phyloP scores from a whole-genome alignment of 2,113 vertebrate genomes.

The Podocnemis expansa region DNA sequence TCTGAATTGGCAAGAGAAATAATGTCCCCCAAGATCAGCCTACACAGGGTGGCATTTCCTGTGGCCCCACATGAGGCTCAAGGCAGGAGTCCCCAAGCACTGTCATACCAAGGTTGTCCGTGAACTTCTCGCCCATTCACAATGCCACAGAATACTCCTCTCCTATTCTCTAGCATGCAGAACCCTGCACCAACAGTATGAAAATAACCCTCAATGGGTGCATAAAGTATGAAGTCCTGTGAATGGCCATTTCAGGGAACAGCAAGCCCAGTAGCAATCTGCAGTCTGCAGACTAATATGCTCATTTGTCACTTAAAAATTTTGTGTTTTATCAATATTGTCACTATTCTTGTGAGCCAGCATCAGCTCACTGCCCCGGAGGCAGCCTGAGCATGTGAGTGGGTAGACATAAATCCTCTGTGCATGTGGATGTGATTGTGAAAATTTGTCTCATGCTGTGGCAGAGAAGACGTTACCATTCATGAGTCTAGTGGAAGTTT shows the following conservation, averaged over 20 bases:
- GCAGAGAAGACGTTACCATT: not conserved
- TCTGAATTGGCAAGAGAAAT: not conserved
- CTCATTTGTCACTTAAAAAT: not conserved
- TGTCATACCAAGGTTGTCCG: not conserved
- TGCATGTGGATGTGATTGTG: not conserved
- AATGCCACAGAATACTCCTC: not conserved
- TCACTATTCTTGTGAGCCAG: not conserved
- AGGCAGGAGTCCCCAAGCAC: not conserved
- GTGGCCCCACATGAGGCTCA: not conserved
- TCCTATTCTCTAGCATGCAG: not conserved
- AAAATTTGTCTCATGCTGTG: not conserved
- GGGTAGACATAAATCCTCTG: not conserved
- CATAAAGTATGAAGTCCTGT: not conserved
- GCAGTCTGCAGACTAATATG: not conserved
- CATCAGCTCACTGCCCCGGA: not conserved
- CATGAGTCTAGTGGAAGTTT: not conserved
- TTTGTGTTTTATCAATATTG: not conserved
- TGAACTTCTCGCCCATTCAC: not conserved
- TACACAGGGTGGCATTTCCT: not conserved
- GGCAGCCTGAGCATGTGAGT: not conserved
- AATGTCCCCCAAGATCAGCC: too few relatives aligned
- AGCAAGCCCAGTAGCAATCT: not conserved
- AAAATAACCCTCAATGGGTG: not conserved
- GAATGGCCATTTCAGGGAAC: not conserved
- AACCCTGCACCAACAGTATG: not conserved